Conservation (phyloP, 2,888 invertebrate species). For the Linhomoeus sp. region DNA sequence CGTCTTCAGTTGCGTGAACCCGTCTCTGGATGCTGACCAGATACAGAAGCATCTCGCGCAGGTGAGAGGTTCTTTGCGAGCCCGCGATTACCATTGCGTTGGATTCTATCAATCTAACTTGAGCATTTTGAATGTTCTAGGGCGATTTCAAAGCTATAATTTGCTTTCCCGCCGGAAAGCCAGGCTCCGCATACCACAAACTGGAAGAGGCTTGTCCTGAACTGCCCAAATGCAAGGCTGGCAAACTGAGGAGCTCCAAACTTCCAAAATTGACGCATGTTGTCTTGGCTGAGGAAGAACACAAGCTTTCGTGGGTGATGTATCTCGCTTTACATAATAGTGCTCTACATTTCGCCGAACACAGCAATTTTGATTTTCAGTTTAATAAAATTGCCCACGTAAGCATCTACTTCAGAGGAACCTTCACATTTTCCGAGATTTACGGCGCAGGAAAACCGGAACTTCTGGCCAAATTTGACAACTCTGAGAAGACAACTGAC, state of each 20-base stretch:
- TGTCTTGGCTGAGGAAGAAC: conserved; percentile 27
- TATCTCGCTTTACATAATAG: background rate
- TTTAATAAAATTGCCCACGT: background rate
- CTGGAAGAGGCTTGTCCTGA: conserved; percentile 26
- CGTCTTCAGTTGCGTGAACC: conserved; percentile 31
- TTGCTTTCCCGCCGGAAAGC: conserved; percentile 25
- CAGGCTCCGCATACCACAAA: conserved; percentile 25
- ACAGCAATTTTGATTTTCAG: no score
- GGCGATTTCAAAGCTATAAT: conserved; percentile 30
- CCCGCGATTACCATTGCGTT: no score
- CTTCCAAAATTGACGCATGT: conserved; percentile 29
- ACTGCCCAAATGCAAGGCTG: conserved; percentile 15
- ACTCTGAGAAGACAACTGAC: background rate
- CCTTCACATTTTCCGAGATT: conserved; percentile 19
- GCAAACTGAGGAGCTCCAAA: conserved; percentile 17
- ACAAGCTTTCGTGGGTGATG: background rate
- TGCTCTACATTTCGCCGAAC: background rate
- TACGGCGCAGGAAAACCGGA: conserved; percentile 15
- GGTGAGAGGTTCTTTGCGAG: background rate
- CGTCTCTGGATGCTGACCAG: conserved; percentile 23
- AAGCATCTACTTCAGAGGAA: conserved; percentile 17
- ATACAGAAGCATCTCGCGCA: conserved; percentile 20
- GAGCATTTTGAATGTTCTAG: no score
- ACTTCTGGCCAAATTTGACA: background rate
- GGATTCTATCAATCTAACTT: no score